These are phyloP conservation scores for Saccostrea glomerata DNA, from an alignment of 1,140 invertebrate species.

Conservation along the genomic window DNA sequence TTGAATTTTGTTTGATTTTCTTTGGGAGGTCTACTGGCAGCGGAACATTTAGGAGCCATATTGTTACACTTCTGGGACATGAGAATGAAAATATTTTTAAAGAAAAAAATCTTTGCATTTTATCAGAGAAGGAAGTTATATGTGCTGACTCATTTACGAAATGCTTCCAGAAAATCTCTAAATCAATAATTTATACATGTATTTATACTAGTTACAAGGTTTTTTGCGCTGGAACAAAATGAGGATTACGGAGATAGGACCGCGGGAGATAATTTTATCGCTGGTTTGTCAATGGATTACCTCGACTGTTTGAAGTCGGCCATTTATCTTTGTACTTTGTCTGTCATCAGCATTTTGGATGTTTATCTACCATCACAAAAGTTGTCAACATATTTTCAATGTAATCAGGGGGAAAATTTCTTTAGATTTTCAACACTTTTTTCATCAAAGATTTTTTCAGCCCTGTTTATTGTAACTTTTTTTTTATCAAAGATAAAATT, in stretches of 20 bases:
- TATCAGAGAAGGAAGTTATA: not conserved
- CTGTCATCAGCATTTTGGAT: not conserved
- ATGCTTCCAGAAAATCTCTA: not conserved
- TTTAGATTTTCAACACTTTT: not conserved
- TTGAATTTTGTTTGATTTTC: constrained; percentile 17
- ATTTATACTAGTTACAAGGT: constrained; percentile 22
- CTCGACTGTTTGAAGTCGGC: not conserved
- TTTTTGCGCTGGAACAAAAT: not conserved
- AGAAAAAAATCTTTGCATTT: not conserved
- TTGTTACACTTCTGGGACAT: constrained; percentile 15
- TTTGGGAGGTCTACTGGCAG: constrained; percentile 25
- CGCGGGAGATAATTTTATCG: constrained; percentile 21
- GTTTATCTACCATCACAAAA: constrained; percentile 15
- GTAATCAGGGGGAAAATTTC: not conserved
- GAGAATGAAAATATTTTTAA: constrained; percentile 1
- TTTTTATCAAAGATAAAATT: not conserved
- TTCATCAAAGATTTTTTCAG: not conserved
- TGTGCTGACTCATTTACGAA: constrained; percentile 9
- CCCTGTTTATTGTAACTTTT: not conserved
- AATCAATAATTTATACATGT: constrained; percentile 39
- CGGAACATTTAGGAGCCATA: not conserved
- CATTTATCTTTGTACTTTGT: not conserved
- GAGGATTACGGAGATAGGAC: constrained; percentile 7
- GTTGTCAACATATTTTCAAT: not conserved
- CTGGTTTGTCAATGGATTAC: not conserved